These are phyloP conservation scores for Geotrupes spiniger DNA, from an alignment of 2,888 invertebrate genomes.

Conservation along the genomic window DNA sequence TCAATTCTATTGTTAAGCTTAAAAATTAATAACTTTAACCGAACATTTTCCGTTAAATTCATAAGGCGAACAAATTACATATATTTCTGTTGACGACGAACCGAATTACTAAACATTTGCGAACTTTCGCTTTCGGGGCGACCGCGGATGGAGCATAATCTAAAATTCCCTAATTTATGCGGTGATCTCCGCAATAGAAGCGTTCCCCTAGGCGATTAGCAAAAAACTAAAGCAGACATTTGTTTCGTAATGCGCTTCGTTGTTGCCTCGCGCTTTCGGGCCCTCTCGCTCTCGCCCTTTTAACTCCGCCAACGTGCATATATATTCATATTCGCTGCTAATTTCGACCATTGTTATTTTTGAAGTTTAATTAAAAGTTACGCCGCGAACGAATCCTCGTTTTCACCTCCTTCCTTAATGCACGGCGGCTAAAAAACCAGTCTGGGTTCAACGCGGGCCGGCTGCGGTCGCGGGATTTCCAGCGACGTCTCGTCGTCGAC, in stretches of 20 bases:
- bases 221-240: constrained; percentile 31
- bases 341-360: constrained; percentile 42
- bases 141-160: constrained; percentile 3
- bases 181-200: not conserved
- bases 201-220: constrained; percentile 20
- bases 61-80: too few relatives aligned
- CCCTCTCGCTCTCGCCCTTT: too few relatives aligned
- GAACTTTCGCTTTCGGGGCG: too few relatives aligned
- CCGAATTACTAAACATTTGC: too few relatives aligned
- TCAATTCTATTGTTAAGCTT: too few relatives aligned
- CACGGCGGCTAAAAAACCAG: constrained; percentile 32
- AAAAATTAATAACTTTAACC: too few relatives aligned
- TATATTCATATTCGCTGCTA: constrained; percentile 35
- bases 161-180: constrained; percentile 2
- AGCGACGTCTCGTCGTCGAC: not conserved
- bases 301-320: too few relatives aligned
- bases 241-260: constrained; percentile 17
- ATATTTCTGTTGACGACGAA: too few relatives aligned
- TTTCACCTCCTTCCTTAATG: constrained; percentile 34
- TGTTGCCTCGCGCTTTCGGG: too few relatives aligned
- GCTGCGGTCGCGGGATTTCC: constrained; percentile 2
- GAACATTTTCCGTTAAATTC: too few relatives aligned
- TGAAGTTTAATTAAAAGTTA: constrained; percentile 47
- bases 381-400: constrained; percentile 41
- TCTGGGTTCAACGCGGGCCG: constrained; percentile 38